Evolutionary conservation across 2,113 vertebrate species (phyloP).

Genomic region (Sphyrna mokarran): DNA sequence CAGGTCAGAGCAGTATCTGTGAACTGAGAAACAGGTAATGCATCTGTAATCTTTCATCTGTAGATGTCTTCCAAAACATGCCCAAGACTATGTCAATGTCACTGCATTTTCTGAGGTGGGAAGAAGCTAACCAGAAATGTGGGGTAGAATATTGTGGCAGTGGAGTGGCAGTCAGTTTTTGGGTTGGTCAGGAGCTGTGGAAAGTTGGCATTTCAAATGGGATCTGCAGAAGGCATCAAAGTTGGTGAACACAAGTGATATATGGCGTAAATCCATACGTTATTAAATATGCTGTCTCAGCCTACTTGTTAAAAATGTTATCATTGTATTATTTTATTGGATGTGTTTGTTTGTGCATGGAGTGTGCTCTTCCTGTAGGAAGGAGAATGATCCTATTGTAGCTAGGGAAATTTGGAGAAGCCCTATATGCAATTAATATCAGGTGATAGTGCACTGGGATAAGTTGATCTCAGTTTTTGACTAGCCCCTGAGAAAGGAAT

Average conservation of each 20-base stretch:
- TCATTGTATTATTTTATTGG: background rate
- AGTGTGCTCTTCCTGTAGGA: background rate
- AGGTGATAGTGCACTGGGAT: background rate
- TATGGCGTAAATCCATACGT: background rate
- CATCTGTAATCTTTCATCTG: background rate
- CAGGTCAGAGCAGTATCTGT: background rate
- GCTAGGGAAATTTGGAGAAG: no score
- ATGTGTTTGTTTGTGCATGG: background rate
- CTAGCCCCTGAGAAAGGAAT: background rate
- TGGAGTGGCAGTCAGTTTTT: background rate
- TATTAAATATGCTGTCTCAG: background rate
- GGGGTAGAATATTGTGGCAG: background rate
- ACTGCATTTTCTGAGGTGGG: background rate
- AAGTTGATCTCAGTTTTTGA: background rate
- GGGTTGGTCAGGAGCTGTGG: background rate
- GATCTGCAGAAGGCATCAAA: background rate
- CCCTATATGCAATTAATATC: background rate
- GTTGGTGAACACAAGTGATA: background rate
- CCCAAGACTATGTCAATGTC: background rate
- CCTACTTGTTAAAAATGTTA: background rate
- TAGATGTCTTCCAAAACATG: background rate
- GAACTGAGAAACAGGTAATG: background rate
- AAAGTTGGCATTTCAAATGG: background rate
- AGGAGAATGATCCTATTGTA: background rate
- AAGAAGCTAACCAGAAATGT: background rate